Evolutionary conservation across 2,888 invertebrate genomes (phyloP).

Genomic region (Diadegma fenestrale): DNA sequence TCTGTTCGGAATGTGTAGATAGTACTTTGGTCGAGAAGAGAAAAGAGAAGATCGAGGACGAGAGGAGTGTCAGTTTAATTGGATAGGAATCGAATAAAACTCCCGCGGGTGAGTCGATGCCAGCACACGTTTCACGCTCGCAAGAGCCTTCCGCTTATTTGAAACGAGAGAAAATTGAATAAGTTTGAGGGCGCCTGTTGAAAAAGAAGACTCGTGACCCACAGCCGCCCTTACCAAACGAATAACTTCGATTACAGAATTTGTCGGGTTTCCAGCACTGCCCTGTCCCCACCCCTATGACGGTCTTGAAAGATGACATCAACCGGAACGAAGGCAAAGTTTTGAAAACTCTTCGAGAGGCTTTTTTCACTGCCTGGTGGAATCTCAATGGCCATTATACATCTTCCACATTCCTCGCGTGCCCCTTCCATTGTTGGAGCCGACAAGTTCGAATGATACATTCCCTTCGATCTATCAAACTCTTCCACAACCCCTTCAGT

Average conservation of each 20-base stretch:
- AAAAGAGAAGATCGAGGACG: conserved; percentile 43
- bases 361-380: not conserved
- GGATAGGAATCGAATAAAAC: conserved; percentile 68
- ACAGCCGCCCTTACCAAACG: conserved; percentile 42
- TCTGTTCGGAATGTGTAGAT: conserved; percentile 22
- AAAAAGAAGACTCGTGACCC: conserved; percentile 29
- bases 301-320: conserved; percentile 35
- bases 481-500: conserved; percentile 1
- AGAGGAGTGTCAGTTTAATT: conserved; percentile 69
- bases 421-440: conserved; percentile 1
- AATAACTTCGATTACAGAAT: conserved; percentile 67
- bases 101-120: conserved; percentile 61
- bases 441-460: conserved; percentile 35
- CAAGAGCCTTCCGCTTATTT: conserved; percentile 61
- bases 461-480: conserved; percentile 19
- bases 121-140: conserved; percentile 44
- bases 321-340: conserved; percentile 39
- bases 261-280: conserved; percentile 37
- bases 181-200: conserved; percentile 54
- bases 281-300: conserved; percentile 4
- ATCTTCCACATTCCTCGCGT: conserved; percentile 37
- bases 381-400: conserved; percentile 32
- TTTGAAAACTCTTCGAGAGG: conserved; percentile 38
- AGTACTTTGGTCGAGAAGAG: conserved; percentile 24
- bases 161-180: conserved; percentile 67